These are phyloP conservation scores for Amblyopsis rosae DNA, from an alignment of 2,113 vertebrate genomes.

Conservation along the genomic window DNA sequence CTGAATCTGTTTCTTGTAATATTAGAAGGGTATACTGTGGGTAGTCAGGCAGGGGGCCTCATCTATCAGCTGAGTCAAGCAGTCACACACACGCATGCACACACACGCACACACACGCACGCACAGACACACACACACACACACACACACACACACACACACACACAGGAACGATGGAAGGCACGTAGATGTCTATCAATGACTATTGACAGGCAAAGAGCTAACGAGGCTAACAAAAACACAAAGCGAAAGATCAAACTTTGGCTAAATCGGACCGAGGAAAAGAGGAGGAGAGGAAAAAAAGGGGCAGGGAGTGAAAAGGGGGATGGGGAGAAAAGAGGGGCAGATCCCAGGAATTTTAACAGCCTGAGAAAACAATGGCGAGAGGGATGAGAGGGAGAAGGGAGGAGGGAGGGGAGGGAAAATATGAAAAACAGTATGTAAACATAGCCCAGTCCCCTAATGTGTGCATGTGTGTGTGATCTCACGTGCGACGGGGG, in stretches of 20 bases:
- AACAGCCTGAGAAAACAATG: constrained; percentile 76
- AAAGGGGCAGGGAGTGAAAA: constrained; percentile 28
- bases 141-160: neutral
- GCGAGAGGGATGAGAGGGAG: constrained; percentile 39
- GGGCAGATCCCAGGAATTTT: constrained; percentile 68
- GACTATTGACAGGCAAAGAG: neutral
- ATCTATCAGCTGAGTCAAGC: constrained; percentile 35
- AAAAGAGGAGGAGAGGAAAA: constrained; percentile 27
- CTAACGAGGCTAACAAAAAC: constrained; percentile 13
- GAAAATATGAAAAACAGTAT: constrained; percentile 15
- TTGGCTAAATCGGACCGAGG: constrained; percentile 29
- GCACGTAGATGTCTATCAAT: neutral
- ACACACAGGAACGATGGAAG: neutral
- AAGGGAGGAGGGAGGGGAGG: constrained; percentile 11
- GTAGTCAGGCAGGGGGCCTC: constrained; percentile 34
- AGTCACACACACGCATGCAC: constrained; percentile 2
- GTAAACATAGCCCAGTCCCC: constrained; percentile 38
- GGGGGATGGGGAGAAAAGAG: constrained; percentile 21
- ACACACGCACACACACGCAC: constrained; percentile 1
- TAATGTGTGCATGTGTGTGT: neutral
- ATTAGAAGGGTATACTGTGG: constrained; percentile 17
- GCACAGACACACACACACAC: neutral
- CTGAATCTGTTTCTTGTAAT: constrained; percentile 54
- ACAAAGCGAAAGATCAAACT: neutral
- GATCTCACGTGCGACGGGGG: neutral